These are phyloP conservation scores for Allobates femoralis DNA, from an alignment of 2,797 vertebrate genomes.

Conservation along the genomic window DNA sequence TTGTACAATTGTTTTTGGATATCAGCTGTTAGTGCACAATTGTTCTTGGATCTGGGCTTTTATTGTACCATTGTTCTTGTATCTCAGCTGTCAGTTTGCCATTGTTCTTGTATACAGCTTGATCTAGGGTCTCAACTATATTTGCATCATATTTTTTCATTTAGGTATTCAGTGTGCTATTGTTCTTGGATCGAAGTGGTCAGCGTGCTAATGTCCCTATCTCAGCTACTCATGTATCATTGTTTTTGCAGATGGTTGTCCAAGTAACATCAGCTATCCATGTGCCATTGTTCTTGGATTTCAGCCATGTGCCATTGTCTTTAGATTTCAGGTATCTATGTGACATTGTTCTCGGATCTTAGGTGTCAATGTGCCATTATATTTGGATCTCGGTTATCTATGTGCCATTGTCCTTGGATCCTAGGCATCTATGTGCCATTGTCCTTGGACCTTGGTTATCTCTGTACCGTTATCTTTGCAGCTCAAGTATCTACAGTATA, in stretches of 20 bases:
- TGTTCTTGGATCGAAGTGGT: neutral
- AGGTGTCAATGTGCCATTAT: neutral
- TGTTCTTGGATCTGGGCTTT: neutral
- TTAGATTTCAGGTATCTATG: neutral
- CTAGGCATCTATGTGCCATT: neutral
- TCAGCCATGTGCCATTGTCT: neutral
- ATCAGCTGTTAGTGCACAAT: neutral
- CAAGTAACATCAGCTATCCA: neutral
- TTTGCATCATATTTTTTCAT: neutral
- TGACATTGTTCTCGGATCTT: neutral
- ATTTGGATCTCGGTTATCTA: neutral
- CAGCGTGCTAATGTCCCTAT: neutral
- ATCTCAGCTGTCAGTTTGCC: neutral
- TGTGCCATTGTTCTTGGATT: neutral
- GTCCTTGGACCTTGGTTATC: neutral
- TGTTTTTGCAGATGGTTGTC: neutral
- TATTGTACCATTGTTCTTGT: neutral
- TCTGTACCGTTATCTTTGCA: neutral
- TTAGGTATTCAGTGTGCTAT: neutral
- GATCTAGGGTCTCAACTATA: neutral
- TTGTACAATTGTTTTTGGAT: no score
- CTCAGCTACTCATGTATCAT: neutral
- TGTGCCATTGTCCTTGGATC: neutral
- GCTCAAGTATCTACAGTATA: neutral
- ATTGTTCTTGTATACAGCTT: neutral